These are phyloP conservation scores for Heliornis fulica DNA, from an alignment of 2,113 vertebrate genomes.

Conservation along the genomic window DNA sequence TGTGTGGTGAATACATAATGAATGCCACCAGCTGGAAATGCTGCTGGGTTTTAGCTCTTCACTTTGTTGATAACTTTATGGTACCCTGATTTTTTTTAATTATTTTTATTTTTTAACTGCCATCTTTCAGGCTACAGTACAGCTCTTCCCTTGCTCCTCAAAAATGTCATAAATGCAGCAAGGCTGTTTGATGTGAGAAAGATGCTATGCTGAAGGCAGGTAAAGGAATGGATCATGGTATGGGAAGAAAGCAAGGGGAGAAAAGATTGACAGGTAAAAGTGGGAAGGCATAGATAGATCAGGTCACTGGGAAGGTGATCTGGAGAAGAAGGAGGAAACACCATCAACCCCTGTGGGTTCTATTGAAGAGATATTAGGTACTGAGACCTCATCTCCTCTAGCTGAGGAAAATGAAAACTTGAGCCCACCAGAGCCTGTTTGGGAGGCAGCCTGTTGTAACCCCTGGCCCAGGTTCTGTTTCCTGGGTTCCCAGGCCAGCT, in stretches of 20 bases:
- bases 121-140: neutral
- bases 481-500: neutral
- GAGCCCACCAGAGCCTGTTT: neutral
- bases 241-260: neutral
- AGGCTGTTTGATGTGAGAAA: neutral
- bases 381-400: neutral
- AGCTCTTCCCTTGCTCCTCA: neutral
- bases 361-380: neutral
- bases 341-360: neutral
- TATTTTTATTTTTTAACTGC: neutral
- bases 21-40: neutral
- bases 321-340: neutral
- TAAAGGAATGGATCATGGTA: neutral
- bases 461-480: neutral
- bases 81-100: neutral
- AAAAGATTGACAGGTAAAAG: neutral
- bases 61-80: neutral
- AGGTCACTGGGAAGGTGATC: neutral
- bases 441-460: neutral
- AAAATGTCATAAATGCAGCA: neutral
- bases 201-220: neutral
- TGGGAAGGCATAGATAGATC: neutral
- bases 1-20: constrained; percentile 18
- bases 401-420: neutral
- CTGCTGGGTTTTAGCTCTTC: neutral